These are phyloP conservation scores for Zaprionus ghesquierei DNA, from an alignment of 1,140 invertebrate species.

Conservation along the genomic window DNA sequence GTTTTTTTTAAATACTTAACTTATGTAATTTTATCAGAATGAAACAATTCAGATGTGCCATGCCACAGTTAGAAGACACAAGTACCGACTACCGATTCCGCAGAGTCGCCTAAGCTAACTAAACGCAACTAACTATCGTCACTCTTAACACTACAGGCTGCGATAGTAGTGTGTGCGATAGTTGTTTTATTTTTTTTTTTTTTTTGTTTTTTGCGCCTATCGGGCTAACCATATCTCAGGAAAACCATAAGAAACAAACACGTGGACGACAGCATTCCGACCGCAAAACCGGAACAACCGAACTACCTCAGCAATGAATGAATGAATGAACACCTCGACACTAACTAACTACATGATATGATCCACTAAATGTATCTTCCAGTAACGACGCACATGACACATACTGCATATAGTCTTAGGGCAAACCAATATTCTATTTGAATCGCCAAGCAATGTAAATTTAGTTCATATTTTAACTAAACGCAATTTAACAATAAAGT, in stretches of 20 bases:
- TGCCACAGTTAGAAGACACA: slow-evolving; percentile 52
- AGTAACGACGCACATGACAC: slow-evolving; percentile 24
- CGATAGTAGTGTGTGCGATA: not conserved
- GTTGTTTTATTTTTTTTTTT: too few relatives aligned
- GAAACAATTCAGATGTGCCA: slow-evolving; percentile 70
- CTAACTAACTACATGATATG: slow-evolving; percentile 9
- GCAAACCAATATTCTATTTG: not conserved
- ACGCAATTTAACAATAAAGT: slow-evolving; percentile 11
- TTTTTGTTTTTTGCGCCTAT: not conserved
- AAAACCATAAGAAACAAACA: slow-evolving; percentile 25
- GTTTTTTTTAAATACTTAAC: slow-evolving; percentile 29
- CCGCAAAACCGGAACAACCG: slow-evolving; percentile 49
- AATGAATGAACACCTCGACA: slow-evolving; percentile 28
- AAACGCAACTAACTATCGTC: not conserved
- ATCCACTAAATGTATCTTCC: slow-evolving; percentile 38
- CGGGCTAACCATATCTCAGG: slow-evolving; percentile 64
- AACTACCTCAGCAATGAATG: slow-evolving; percentile 65
- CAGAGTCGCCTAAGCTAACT: not conserved
- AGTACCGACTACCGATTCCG: not conserved
- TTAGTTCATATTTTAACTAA: slow-evolving; percentile 28
- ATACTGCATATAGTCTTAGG: slow-evolving; percentile 38
- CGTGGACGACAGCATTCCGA: slow-evolving; percentile 31
- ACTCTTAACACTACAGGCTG: not conserved
- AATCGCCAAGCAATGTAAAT: slow-evolving; percentile 35
- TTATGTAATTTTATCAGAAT: slow-evolving; percentile 26